A percentile compares a stretch with the other conserved stretches of the same genome.
These are phyloP conservation scores for Caranx ignobilis DNA, from an alignment of 2,113 vertebrate species.

Conservation along the genomic window DNA sequence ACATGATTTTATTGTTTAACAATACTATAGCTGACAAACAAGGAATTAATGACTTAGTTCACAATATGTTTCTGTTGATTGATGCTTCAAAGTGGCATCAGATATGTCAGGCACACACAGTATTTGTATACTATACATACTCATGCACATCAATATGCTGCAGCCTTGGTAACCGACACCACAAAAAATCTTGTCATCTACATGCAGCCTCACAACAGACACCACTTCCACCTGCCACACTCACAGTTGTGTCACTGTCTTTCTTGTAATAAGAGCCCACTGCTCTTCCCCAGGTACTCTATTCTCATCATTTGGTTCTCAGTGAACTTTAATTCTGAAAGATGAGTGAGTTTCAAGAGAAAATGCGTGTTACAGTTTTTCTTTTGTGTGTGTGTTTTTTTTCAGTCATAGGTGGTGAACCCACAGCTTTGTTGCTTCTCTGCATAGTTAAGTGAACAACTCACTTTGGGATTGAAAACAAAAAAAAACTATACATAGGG, in stretches of 20 bases:
- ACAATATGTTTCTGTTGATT: neutral
- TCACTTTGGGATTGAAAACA: neutral
- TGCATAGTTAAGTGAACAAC: neutral
- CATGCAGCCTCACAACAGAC: slow-evolving; percentile 21
- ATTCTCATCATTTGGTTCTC: slow-evolving; percentile 28
- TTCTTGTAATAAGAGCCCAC: slow-evolving; percentile 49
- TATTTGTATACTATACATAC: neutral
- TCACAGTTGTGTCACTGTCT: slow-evolving; percentile 10
- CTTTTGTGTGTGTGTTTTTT: too few relatives aligned
- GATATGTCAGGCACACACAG: neutral
- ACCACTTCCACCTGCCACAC: slow-evolving; percentile 44
- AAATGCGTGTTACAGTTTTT: neutral
- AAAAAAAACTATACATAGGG: neutral
- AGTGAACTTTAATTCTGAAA: slow-evolving; percentile 17
- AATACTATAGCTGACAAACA: neutral
- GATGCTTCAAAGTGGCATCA: neutral
- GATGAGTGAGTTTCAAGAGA: neutral
- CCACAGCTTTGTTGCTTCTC: neutral
- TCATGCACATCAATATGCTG: slow-evolving; percentile 1
- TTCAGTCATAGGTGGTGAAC: neutral
- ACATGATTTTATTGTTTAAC: neutral
- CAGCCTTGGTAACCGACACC: slow-evolving; percentile 27
- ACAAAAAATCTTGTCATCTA: slow-evolving; percentile 20
- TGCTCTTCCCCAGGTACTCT: neutral
- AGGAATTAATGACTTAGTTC: neutral